Percentiles rank a stretch among this genome's conserved stretches.
These are phyloP conservation scores for Pseudonaja textilis DNA, from an alignment of 2,113 vertebrate genomes.

Conservation along the genomic window DNA sequence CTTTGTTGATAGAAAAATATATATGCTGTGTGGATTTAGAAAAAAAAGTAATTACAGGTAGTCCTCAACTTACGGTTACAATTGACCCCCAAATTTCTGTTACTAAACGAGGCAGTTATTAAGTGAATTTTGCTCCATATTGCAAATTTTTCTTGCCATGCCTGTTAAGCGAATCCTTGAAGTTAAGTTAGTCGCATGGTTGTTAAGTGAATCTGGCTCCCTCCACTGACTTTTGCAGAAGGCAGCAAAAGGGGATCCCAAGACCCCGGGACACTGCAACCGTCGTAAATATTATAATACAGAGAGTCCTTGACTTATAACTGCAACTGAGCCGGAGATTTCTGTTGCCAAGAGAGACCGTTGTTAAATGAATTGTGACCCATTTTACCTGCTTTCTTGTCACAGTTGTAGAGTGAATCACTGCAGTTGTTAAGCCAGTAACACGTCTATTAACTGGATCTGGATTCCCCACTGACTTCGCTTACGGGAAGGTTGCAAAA, in stretches of 20 bases:
- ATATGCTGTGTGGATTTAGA: too few relatives aligned
- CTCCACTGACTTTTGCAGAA: neutral
- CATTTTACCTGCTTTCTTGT: too few relatives aligned
- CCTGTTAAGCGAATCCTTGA: neutral
- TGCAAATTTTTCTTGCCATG: neutral
- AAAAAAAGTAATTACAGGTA: neutral
- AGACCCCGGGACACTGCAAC: neutral
- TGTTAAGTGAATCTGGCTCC: neutral
- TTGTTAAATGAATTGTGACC: too few relatives aligned
- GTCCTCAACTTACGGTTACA: neutral
- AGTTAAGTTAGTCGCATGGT: neutral
- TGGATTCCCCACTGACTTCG: too few relatives aligned
- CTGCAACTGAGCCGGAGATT: too few relatives aligned
- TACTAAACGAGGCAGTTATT: neutral
- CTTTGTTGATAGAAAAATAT: too few relatives aligned
- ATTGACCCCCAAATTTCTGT: neutral
- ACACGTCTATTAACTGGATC: too few relatives aligned
- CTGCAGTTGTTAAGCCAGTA: too few relatives aligned
- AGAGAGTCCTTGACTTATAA: too few relatives aligned
- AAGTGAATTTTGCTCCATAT: neutral
- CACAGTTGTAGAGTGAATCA: too few relatives aligned
- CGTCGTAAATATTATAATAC: neutral
- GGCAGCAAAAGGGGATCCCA: neutral
- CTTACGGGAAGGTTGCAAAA: too few relatives aligned
- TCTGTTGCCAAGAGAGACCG: too few relatives aligned